These are phyloP conservation scores for Philopotamus ludificatus DNA, from an alignment of 1,140 invertebrate species.

Conservation along the genomic window DNA sequence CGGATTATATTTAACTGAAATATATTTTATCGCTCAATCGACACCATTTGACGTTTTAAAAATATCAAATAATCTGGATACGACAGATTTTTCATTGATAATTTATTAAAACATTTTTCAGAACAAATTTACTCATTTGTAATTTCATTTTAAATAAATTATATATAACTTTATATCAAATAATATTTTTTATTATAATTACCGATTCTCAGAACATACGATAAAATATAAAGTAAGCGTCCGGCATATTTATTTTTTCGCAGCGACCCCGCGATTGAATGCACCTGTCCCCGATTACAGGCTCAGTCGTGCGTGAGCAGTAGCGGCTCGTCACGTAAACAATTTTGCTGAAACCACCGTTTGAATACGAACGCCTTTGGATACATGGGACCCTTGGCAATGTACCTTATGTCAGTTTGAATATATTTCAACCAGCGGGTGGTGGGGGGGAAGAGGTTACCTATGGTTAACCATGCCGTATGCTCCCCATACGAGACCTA, in stretches of 20 bases:
- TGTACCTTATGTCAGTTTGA: slow-evolving; percentile 36
- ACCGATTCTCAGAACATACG: not conserved
- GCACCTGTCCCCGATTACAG: not conserved
- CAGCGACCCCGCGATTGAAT: not conserved
- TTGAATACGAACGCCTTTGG: slow-evolving; percentile 39
- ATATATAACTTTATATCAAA: no score
- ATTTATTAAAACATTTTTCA: no score
- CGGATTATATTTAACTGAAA: no score
- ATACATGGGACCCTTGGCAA: slow-evolving; percentile 34
- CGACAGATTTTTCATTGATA: no score
- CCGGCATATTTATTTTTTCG: not conserved
- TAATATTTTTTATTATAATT: not conserved
- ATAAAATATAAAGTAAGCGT: not conserved
- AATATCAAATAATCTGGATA: no score
- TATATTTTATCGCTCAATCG: no score
- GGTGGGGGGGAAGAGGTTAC: slow-evolving; percentile 9
- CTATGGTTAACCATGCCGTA: not conserved
- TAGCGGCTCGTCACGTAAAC: slow-evolving; percentile 35
- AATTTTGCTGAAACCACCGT: slow-evolving; percentile 39
- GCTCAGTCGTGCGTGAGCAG: slow-evolving; percentile 11
- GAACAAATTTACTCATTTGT: no score
- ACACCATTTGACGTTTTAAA: no score
- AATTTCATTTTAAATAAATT: no score
- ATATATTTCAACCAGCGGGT: slow-evolving; percentile 36
- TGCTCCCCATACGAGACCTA: not conserved